Evolutionary conservation across 2,888 invertebrate species (phyloP).

Genomic region (Desoria tigrina): DNA sequence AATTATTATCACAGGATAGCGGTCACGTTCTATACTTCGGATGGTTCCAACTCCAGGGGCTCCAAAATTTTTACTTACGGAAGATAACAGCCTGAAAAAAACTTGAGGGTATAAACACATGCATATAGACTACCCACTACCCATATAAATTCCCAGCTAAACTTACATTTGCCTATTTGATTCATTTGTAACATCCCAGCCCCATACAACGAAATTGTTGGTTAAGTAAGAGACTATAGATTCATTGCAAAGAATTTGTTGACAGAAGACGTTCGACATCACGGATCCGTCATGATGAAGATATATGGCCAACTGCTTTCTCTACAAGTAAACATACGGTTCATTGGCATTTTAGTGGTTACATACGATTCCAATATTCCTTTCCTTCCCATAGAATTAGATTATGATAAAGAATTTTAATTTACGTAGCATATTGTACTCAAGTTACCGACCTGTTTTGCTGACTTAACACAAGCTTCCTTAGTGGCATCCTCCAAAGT

Average conservation of each 20-base stretch:
- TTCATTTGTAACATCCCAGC: slow-evolving; percentile 93
- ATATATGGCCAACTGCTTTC: slow-evolving; percentile 90
- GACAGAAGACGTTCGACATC: slow-evolving; percentile 94
- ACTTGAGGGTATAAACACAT: too few species aligned
- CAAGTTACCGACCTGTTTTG: slow-evolving; percentile 71
- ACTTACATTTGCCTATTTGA: slow-evolving; percentile 79
- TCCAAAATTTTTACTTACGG: slow-evolving; percentile 76
- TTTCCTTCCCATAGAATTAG: too few species aligned
- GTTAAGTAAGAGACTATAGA: slow-evolving; percentile 85
- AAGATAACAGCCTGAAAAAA: slow-evolving; percentile 68
- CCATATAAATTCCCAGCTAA: too few species aligned
- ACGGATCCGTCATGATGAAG: slow-evolving; percentile 95
- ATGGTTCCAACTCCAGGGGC: slow-evolving; percentile 80
- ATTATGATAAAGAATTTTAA: too few species aligned
- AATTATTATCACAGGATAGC: slow-evolving; percentile 82
- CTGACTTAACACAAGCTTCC: slow-evolving; percentile 84
- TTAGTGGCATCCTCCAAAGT: slow-evolving; percentile 79
- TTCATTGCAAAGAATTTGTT: slow-evolving; percentile 87
- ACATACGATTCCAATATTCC: too few species aligned
- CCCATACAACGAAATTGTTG: slow-evolving; percentile 89
- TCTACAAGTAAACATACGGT: slow-evolving; percentile 62
- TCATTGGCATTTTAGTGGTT: neutral
- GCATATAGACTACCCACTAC: too few species aligned
- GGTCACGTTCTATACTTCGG: slow-evolving; percentile 80
- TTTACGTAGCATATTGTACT: too few species aligned